Evolutionary conservation across 2,888 invertebrate genomes (phyloP).

Genomic region (Hecatera dysodea): DNA sequence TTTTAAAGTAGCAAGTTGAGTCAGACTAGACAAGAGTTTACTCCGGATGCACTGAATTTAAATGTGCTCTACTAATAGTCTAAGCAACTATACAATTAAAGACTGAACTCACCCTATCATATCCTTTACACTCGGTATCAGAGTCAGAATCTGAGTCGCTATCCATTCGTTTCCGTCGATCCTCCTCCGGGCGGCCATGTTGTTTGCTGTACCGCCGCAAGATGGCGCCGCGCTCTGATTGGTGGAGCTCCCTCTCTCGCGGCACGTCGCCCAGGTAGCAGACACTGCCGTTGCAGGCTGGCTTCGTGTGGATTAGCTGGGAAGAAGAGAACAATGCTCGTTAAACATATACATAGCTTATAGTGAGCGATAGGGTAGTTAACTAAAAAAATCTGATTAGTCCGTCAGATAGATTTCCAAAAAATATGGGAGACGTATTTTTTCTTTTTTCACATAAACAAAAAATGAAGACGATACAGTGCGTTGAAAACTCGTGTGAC

Average conservation of each 20-base stretch:
- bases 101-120: constrained; percentile 85
- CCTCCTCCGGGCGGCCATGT: constrained; percentile 84
- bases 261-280: constrained; percentile 79
- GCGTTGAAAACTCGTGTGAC: too few relatives aligned
- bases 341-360: too few relatives aligned
- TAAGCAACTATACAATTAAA: too few relatives aligned
- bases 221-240: constrained; percentile 63
- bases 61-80: background rate
- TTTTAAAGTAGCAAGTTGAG: too few relatives aligned
- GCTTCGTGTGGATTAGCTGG: constrained; percentile 81
- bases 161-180: constrained; percentile 86
- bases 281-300: constrained; percentile 80
- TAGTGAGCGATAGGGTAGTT: too few relatives aligned
- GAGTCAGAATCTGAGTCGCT: constrained; percentile 89
- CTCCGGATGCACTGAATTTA: background rate
- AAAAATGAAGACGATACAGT: too few relatives aligned
- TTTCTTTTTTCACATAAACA: too few relatives aligned
- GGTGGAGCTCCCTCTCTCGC: constrained; percentile 67
- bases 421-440: too few relatives aligned
- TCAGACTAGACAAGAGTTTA: too few relatives aligned
- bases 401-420: too few relatives aligned
- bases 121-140: constrained; percentile 89
- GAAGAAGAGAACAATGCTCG: constrained; percentile 46
- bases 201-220: constrained; percentile 87
- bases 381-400: too few relatives aligned